phyloP scores from a whole-genome alignment of 2,888 invertebrate species.

The Amiota communis region DNA sequence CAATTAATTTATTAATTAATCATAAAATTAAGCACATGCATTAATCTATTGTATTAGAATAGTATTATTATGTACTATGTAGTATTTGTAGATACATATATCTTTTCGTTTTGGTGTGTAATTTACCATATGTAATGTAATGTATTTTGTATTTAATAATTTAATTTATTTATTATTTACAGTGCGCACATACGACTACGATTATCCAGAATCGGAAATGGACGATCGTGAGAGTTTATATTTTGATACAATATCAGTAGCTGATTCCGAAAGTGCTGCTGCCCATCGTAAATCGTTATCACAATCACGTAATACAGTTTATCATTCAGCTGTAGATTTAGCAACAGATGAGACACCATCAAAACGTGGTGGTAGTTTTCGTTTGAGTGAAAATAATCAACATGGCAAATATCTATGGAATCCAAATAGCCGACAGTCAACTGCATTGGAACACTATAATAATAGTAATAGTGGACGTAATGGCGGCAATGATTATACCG shows the following conservation, averaged over 20 bases:
- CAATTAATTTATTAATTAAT: neutral
- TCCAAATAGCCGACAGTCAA: conserved; percentile 66
- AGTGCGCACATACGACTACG: conserved; percentile 72
- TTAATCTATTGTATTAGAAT: conserved; percentile 28
- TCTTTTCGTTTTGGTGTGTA: neutral
- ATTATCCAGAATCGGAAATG: conserved; percentile 73
- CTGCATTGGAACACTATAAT: conserved; percentile 69
- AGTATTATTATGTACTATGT: neutral
- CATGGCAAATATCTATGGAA: conserved; percentile 44
- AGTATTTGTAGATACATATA: conserved; percentile 33
- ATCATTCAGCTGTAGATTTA: conserved; percentile 77
- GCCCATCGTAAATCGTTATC: conserved; percentile 74
- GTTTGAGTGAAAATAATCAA: conserved; percentile 48
- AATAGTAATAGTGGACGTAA: conserved; percentile 40
- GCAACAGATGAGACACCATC: conserved; percentile 65
- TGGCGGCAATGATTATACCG: conserved; percentile 51
- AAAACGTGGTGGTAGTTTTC: conserved; percentile 59
- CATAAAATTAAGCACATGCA: neutral
- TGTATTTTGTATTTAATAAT: neutral
- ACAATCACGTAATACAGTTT: conserved; percentile 77
- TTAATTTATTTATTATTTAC: conserved; percentile 44
- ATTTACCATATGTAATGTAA: neutral
- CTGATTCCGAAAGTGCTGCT: conserved; percentile 72
- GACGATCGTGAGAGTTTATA: conserved; percentile 72
- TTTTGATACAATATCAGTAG: conserved; percentile 72